These are phyloP conservation scores for Chrysopilus asiliformis DNA, from an alignment of 2,888 invertebrate species.

Conservation along the genomic window DNA sequence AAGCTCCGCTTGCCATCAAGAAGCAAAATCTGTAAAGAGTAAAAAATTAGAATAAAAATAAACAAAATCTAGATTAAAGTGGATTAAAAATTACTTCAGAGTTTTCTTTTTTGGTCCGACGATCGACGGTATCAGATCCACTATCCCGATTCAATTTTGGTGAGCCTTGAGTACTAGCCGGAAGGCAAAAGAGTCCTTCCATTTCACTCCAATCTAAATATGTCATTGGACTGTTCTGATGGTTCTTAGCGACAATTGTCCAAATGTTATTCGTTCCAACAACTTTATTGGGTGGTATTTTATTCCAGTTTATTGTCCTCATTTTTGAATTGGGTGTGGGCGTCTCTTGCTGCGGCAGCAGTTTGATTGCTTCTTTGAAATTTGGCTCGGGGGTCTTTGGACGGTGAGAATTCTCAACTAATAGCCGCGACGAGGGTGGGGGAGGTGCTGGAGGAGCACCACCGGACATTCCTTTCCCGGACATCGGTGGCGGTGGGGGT, in stretches of 20 bases:
- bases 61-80: slow-evolving; percentile 11
- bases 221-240: slow-evolving; percentile 69
- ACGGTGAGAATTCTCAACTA: slow-evolving; percentile 22
- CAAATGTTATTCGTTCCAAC: slow-evolving; percentile 86
- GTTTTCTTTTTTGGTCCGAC: slow-evolving; percentile 62
- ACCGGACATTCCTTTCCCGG: slow-evolving; percentile 14
- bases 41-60: slow-evolving; percentile 1
- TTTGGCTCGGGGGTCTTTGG: slow-evolving; percentile 23
- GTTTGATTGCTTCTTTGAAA: slow-evolving; percentile 26
- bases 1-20: slow-evolving; percentile 88
- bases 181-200: slow-evolving; percentile 89
- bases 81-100: slow-evolving; percentile 44
- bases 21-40: slow-evolving; percentile 56
- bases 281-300: slow-evolving; percentile 84
- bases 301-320: slow-evolving; percentile 97
- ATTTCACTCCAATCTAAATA: slow-evolving; percentile 88
- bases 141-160: slow-evolving; percentile 40
- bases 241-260: slow-evolving; percentile 75
- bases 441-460: slow-evolving; percentile 21
- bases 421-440: slow-evolving; percentile 34
- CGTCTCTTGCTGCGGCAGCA: slow-evolving; percentile 80
- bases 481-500: slow-evolving; percentile 29
- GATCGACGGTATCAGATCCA: slow-evolving; percentile 39
- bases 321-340: slow-evolving; percentile 91
- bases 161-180: slow-evolving; percentile 46